A percentile compares a stretch with the other conserved stretches of the same genome.
Conservation (phyloP, 2,797 vertebrate species). For the Liasis olivaceus region DNA sequence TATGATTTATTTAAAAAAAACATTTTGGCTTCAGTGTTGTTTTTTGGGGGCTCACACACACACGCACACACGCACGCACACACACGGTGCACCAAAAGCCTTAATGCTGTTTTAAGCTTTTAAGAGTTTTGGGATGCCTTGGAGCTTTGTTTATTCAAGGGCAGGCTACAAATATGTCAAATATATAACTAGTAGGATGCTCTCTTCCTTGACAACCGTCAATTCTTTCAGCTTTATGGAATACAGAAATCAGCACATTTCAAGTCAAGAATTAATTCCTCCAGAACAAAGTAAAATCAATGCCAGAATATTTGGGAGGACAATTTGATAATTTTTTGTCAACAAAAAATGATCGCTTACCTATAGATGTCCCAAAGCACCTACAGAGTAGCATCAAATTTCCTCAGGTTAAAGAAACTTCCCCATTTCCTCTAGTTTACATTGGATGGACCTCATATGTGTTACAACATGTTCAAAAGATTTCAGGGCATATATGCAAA, state of each 20-base stretch:
- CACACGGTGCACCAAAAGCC: no score
- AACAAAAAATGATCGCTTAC: not conserved
- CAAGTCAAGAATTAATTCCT: not conserved
- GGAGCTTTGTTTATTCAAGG: not conserved
- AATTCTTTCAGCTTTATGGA: not conserved
- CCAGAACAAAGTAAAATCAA: not conserved
- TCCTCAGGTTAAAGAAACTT: not conserved
- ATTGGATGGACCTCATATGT: not conserved
- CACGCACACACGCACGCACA: no score
- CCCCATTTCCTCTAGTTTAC: not conserved
- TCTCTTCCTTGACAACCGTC: no score
- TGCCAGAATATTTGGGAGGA: no score
- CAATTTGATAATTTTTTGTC: not conserved
- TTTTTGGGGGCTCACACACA: not conserved
- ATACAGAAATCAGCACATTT: not conserved
- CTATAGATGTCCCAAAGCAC: not conserved
- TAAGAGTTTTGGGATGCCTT: no score
- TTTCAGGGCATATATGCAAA: not conserved
- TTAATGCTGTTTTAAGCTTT: no score
- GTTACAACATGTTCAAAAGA: not conserved
- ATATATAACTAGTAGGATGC: no score
- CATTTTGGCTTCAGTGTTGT: not conserved
- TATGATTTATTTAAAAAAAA: not conserved
- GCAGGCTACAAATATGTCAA: not conserved
- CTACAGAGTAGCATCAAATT: not conserved